phyloP scores from a whole-genome alignment of 2,797 vertebrate species.

The Astyanax mexicanus region DNA sequence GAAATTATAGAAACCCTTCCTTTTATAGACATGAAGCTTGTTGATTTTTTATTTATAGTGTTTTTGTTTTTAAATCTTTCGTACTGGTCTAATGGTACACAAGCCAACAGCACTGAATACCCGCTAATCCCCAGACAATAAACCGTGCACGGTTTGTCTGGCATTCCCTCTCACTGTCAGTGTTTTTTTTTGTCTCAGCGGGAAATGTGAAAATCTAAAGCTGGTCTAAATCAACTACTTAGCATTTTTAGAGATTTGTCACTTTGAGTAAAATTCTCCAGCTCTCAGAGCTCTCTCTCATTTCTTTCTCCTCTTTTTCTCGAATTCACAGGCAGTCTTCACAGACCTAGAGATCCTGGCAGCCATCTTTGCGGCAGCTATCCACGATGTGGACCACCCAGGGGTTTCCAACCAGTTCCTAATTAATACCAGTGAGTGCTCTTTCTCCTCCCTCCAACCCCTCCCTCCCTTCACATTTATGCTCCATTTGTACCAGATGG shows the following conservation, averaged over 20 bases:
- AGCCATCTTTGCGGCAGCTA: conserved; percentile 96
- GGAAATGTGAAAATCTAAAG: conserved; percentile 15
- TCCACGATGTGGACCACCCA: conserved; percentile 98
- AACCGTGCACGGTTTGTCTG: conserved; percentile 30
- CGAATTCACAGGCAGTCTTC: conserved; percentile 88
- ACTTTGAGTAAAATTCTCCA: conserved; percentile 22
- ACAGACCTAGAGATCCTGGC: conserved; percentile 97
- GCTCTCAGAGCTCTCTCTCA: conserved; percentile 2
- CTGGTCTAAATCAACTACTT: conserved; percentile 1
- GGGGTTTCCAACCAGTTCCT: conserved; percentile 99
- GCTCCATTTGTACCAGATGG: conserved; percentile 49
- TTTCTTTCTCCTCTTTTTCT: conserved; percentile 15
- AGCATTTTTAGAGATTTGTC: neutral
- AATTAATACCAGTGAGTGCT: conserved; percentile 96
- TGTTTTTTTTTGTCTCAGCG: conserved; percentile 12
- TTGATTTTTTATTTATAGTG: no score
- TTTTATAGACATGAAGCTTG: no score
- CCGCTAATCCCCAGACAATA: conserved; percentile 30
- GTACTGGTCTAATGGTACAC: neutral
- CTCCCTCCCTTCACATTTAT: conserved; percentile 15
- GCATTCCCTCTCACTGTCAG: conserved; percentile 12
- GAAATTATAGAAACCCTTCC: no score
- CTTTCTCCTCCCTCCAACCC: conserved; percentile 19
- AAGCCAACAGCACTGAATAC: conserved; percentile 1
- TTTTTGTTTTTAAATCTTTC: neutral